Conservation (phyloP, 2,888 invertebrate genomes). For the Xestia c-nigrum region DNA sequence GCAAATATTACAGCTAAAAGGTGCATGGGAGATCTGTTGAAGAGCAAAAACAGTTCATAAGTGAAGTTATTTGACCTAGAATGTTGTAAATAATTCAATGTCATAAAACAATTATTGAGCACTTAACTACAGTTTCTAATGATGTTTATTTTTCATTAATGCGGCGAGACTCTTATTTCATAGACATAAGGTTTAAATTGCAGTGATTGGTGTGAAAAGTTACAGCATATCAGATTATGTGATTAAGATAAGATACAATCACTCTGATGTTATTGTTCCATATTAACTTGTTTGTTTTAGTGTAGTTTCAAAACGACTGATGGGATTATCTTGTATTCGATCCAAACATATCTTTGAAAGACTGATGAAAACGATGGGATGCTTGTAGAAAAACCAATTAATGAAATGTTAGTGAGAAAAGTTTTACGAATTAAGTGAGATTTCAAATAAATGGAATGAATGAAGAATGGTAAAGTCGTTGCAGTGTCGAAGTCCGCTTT, state of each 20-base stretch:
- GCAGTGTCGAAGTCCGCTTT: not conserved
- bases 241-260: conserved; percentile 29
- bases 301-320: not conserved
- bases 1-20: conserved; percentile 14
- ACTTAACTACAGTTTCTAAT: not conserved
- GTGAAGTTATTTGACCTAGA: not conserved
- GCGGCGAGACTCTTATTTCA: not conserved
- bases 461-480: not conserved
- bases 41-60: not conserved
- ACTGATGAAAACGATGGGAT: not conserved
- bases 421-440: not conserved
- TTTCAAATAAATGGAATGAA: not conserved
- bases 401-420: not conserved
- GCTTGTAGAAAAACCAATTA: not conserved
- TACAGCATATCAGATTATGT: not conserved
- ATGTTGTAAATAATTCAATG: conserved; percentile 1
- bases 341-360: not conserved
- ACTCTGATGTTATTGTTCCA: not conserved
- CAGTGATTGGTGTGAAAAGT: not conserved
- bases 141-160: conserved; percentile 11
- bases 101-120: conserved; percentile 11
- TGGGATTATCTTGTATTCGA: not conserved
- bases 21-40: conserved; percentile 12
- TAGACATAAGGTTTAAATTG: not conserved
- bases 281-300: not conserved